phyloP scores from a whole-genome alignment of 2,797 vertebrate species.

The Sebastes taczanowskii region DNA sequence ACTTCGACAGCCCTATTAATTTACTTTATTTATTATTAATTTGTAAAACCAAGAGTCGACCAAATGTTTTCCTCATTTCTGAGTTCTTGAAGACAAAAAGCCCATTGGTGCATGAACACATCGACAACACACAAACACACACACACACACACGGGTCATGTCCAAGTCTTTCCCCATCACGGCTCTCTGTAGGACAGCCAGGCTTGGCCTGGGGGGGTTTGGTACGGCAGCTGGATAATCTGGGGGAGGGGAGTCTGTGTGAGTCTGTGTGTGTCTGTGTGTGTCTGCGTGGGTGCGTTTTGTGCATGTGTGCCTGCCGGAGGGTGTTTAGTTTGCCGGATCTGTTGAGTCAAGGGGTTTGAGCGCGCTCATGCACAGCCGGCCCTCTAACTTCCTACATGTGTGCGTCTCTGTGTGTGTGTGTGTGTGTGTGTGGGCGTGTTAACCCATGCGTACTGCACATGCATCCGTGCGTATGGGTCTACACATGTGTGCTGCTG shows the following conservation, averaged over 20 bases:
- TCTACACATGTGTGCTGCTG: slow-evolving; percentile 14
- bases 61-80: neutral
- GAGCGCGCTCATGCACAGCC: slow-evolving; percentile 21
- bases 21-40: neutral
- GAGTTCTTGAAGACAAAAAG: slow-evolving; percentile 5
- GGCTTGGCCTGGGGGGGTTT: slow-evolving; percentile 37
- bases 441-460: slow-evolving; percentile 33
- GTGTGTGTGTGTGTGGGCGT: neutral
- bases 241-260: slow-evolving; percentile 13
- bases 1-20: too few relatives aligned
- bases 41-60: neutral
- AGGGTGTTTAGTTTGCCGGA: slow-evolving; percentile 57
- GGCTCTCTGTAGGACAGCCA: slow-evolving; percentile 21
- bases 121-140: neutral
- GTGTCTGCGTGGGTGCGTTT: neutral
- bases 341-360: slow-evolving; percentile 69
- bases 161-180: slow-evolving; percentile 22
- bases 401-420: neutral
- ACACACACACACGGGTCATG: slow-evolving; percentile 2
- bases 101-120: neutral
- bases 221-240: slow-evolving; percentile 34
- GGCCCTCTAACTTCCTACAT: slow-evolving; percentile 43
- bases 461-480: neutral
- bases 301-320: slow-evolving; percentile 15
- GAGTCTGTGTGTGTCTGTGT: neutral